Evolutionary conservation across 2,113 vertebrate genomes (phyloP), one percentile per base, ranked within the genome.

Genomic region (Erythrocercus mccallii): DNA sequence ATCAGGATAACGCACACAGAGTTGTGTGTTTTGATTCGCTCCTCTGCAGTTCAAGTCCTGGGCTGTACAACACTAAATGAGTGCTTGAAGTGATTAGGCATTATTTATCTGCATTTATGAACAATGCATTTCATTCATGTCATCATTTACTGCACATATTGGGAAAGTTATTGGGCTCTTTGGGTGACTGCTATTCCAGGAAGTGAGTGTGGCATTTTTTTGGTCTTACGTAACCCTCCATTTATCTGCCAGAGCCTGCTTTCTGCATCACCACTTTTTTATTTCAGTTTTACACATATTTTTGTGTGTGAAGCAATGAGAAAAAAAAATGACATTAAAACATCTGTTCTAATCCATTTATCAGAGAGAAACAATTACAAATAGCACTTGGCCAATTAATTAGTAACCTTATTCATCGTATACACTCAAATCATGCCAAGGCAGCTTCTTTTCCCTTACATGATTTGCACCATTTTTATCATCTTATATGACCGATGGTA

Each of bases 291-390:
- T 84, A 33, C 19, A 44, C 65, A 37, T 64, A 71, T 53, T 88
- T 48, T 81, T 86, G 12, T 78, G 54, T 51, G 66, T 71, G 53
- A 88, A 95, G 76, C 68, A 88, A 56, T 62, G 81, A 91, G 42
- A 2, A 35, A 70, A 94, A 83, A 81, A 81, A 92, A 96, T 35
- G 33, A 81, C 81, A 40, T 77, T 93, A 68, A 85, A 95, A 90
- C 73, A 96, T 71, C 86, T 57, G 56, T 96, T 95, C 76, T 84
- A 90, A 96, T 78, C 88, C 80, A 96, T 97, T 95, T 96, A 88
- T 97, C 96, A 96, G 87, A 96, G 56, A 56, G 44, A 27, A 69
- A 86, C 64, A 79, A 93, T 94, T 95, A 96, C 86, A 97, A 95
- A 96, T 95, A 95, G 69, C 72, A 86, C 64, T 95, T 89, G 69